These are phyloP conservation scores for Biston stratarius DNA, from an alignment of 2,888 invertebrate genomes.

Conservation along the genomic window DNA sequence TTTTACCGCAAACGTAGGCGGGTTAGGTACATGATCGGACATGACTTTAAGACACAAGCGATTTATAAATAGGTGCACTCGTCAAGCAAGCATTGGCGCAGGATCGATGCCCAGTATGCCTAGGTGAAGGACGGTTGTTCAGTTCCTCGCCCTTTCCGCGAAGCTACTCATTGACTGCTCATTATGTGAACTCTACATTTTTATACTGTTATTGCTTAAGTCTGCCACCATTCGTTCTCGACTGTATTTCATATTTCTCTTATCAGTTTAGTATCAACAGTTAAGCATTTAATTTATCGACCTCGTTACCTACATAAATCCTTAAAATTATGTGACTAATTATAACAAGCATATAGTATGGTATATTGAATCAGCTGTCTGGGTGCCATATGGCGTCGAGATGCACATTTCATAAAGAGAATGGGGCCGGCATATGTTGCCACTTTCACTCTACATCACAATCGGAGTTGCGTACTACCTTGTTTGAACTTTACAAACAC, in stretches of 20 bases:
- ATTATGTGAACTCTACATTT: conserved; percentile 11
- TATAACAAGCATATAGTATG: conserved; percentile 39
- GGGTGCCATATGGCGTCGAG: conserved; percentile 79
- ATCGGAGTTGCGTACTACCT: conserved; percentile 65
- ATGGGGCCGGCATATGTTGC: conserved; percentile 83
- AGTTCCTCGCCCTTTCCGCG: conserved; percentile 69
- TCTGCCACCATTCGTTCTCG: not conserved
- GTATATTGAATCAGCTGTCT: conserved; percentile 76
- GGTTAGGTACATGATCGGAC: conserved; percentile 42
- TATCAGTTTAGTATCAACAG: not conserved
- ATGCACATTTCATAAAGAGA: conserved; percentile 78
- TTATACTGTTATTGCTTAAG: not conserved
- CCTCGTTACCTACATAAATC: conserved; percentile 41
- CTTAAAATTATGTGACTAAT: conserved; percentile 29
- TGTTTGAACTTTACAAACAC: conserved; percentile 19
- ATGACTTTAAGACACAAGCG: conserved; percentile 64
- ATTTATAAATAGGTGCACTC: conserved; percentile 75
- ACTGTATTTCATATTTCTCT: not conserved
- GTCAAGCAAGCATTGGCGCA: conserved; percentile 71
- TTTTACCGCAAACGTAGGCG: conserved; percentile 42
- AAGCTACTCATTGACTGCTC: conserved; percentile 58
- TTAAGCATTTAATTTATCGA: conserved; percentile 33
- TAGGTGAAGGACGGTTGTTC: conserved; percentile 80
- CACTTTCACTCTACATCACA: conserved; percentile 83
- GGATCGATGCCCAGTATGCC: conserved; percentile 78